Evolutionary conservation across 1,140 invertebrate species (phyloP).

Genomic region (Brachionus koreanus): DNA sequence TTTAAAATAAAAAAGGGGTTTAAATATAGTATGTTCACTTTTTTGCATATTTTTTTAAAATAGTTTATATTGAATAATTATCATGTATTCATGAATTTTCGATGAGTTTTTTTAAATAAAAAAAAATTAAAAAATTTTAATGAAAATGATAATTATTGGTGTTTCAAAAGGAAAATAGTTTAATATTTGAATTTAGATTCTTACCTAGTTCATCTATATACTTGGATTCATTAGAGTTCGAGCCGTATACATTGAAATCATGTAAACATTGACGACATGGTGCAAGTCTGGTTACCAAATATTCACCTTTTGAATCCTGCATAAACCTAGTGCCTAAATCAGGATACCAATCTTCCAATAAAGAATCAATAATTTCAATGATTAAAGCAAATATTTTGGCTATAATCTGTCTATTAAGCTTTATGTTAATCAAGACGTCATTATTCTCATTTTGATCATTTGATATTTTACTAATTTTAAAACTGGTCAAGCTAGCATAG

Average conservation of each 20-base stretch:
- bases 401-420: constrained; percentile 1
- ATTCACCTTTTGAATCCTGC: constrained; percentile 90
- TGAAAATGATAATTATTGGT: too few relatives aligned
- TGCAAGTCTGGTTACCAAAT: constrained; percentile 87
- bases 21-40: too few relatives aligned
- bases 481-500: constrained; percentile 6
- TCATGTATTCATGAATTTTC: too few relatives aligned
- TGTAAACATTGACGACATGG: constrained; percentile 76
- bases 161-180: too few relatives aligned
- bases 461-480: not conserved
- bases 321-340: constrained; percentile 89
- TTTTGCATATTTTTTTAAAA: too few relatives aligned
- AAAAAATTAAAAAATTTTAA: too few relatives aligned
- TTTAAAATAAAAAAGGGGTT: too few relatives aligned
- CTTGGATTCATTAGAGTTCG: not conserved
- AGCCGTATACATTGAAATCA: constrained; percentile 45
- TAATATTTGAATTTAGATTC: too few relatives aligned
- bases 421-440: constrained; percentile 2
- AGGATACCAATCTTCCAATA: constrained; percentile 97
- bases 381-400: constrained; percentile 40
- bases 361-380: constrained; percentile 70
- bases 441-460: not conserved
- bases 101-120: too few relatives aligned
- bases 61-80: too few relatives aligned
- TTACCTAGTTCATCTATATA: not conserved